These are phyloP conservation scores for Ectropis crepuscularia DNA, from an alignment of 2,888 invertebrate species.

Conservation along the genomic window DNA sequence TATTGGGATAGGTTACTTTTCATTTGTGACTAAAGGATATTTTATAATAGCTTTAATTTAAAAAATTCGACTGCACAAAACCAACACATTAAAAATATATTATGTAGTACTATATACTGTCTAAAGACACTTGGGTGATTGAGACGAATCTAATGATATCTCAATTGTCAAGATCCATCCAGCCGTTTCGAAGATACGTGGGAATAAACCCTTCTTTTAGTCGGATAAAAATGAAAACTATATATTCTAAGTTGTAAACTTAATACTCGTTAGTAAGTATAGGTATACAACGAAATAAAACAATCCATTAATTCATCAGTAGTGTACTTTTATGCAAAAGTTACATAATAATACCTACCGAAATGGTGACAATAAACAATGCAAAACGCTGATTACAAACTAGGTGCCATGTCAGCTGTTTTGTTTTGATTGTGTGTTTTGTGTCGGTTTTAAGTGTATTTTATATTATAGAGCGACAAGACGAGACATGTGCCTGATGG, in stretches of 20 bases:
- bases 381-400: not conserved
- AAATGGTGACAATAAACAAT: constrained; percentile 5
- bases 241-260: not conserved
- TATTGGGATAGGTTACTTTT: not conserved
- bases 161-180: too few relatives aligned
- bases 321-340: not conserved
- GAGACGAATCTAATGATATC: too few relatives aligned
- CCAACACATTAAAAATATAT: too few relatives aligned
- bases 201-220: too few relatives aligned
- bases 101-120: too few relatives aligned
- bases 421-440: not conserved
- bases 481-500: too few relatives aligned
- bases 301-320: not conserved
- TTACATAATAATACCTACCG: not conserved
- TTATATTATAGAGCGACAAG: too few relatives aligned
- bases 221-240: not conserved
- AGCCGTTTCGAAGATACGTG: too few relatives aligned
- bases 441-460: too few relatives aligned
- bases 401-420: not conserved
- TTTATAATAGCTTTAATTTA: too few relatives aligned
- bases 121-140: too few relatives aligned
- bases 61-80: too few relatives aligned
- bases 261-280: not conserved
- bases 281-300: constrained; percentile 8
- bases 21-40: not conserved